Evolutionary conservation across 2,888 invertebrate species (phyloP).

Genomic region (Papilio demoleus): DNA sequence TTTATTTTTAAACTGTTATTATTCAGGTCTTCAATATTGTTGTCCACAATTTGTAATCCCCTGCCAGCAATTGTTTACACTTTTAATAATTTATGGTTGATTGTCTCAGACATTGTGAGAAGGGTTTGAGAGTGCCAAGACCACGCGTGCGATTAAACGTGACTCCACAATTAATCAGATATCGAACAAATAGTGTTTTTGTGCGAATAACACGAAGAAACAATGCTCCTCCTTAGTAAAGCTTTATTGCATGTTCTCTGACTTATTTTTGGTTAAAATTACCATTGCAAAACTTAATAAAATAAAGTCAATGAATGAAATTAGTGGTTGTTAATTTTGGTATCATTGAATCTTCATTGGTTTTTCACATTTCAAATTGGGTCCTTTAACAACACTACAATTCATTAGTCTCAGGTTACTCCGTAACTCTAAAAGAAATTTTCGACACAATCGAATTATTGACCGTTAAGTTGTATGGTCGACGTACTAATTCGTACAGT

Average conservation of each 20-base stretch:
- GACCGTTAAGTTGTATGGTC: too few species aligned
- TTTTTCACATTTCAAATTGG: too few species aligned
- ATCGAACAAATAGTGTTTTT: neutral
- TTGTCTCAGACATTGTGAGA: neutral
- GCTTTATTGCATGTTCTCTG: neutral
- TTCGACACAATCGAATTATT: too few species aligned
- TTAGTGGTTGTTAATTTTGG: too few species aligned
- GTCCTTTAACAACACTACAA: too few species aligned
- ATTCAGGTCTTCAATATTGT: neutral
- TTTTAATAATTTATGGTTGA: slow-evolving; percentile 14
- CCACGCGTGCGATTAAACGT: neutral
- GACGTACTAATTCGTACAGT: too few species aligned
- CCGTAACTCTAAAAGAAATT: too few species aligned
- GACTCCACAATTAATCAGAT: slow-evolving; percentile 1
- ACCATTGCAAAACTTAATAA: too few species aligned
- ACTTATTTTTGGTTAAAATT: too few species aligned
- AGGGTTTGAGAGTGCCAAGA: neutral
- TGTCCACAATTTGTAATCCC: neutral
- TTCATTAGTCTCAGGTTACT: too few species aligned
- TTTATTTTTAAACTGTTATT: neutral
- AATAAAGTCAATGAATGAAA: too few species aligned
- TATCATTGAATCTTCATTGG: too few species aligned
- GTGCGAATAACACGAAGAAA: neutral
- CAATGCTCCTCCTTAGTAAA: neutral
- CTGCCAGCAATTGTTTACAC: slow-evolving; percentile 14